A percentile compares a stretch with the other conserved stretches of the same genome.
These are phyloP conservation scores for Leuciscus idus DNA, from an alignment of 2,113 vertebrate genomes.

Conservation along the genomic window DNA sequence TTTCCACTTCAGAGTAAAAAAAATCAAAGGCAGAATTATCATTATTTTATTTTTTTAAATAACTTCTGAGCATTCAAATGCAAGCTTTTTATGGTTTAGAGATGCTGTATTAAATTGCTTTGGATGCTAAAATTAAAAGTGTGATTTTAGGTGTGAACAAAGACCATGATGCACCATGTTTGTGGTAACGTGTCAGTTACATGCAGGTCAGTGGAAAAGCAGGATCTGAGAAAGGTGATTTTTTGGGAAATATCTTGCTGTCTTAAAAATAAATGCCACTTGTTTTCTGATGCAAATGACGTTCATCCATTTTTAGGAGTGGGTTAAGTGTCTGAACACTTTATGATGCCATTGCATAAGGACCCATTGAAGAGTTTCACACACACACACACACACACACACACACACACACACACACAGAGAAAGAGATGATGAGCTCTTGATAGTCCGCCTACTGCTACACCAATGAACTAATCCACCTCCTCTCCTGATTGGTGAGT, in stretches of 20 bases:
- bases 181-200: not conserved
- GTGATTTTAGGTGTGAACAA: not conserved
- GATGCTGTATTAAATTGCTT: not conserved
- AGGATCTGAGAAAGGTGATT: not conserved
- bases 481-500: constrained; percentile 48
- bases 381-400: not conserved
- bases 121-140: not conserved
- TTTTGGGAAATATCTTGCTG: not conserved
- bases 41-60: not conserved
- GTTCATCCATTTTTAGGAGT: not conserved
- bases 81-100: not conserved
- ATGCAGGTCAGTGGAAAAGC: not conserved
- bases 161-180: not conserved
- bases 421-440: constrained; percentile 34
- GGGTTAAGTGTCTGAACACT: not conserved
- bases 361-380: constrained; percentile 1
- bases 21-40: not conserved
- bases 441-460: constrained; percentile 47
- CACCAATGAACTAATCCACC: constrained; percentile 44
- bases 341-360: constrained; percentile 1
- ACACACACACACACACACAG: not conserved
- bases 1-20: not conserved
- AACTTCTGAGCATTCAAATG: not conserved
- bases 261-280: not conserved
- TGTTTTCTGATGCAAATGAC: not conserved